Conservation (phyloP, 2,888 invertebrate genomes). For the Pseudococcus jackbeardsleyi region DNA sequence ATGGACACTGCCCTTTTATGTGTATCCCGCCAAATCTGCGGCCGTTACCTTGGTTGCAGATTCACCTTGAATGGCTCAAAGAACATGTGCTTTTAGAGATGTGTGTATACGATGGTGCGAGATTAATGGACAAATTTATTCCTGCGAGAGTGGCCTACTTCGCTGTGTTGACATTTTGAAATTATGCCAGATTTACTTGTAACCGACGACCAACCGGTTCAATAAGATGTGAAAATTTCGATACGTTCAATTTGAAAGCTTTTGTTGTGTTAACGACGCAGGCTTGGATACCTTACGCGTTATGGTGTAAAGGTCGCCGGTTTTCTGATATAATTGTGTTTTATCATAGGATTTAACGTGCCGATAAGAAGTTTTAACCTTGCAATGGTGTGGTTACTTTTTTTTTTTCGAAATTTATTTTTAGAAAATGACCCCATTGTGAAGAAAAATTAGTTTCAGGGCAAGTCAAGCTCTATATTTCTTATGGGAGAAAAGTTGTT, state of each 20-base stretch:
- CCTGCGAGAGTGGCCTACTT: conserved; percentile 10
- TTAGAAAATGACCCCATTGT: background rate
- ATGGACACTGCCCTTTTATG: conserved; percentile 44
- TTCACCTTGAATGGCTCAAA: conserved; percentile 26
- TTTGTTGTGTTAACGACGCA: background rate
- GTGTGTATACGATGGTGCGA: conserved; percentile 9
- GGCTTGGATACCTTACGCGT: background rate
- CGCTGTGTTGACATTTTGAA: conserved; percentile 27
- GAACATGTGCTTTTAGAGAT: conserved; percentile 23
- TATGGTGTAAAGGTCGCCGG: background rate
- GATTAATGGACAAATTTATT: conserved; percentile 41
- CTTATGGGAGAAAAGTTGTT: background rate
- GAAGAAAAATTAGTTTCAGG: background rate
- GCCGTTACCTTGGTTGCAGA: conserved; percentile 17
- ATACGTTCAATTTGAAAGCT: background rate
- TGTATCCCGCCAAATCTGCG: conserved; percentile 29
- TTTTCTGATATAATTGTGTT: background rate
- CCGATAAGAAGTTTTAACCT: background rate
- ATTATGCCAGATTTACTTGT: conserved; percentile 20
- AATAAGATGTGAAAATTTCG: background rate
- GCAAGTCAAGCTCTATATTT: background rate
- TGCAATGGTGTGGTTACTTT: background rate
- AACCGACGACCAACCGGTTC: background rate
- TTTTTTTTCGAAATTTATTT: background rate
- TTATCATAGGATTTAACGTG: background rate